Base-by-base conservation (phyloP, 1,140 invertebrate genomes). In the Lepidurus couesii region DNA sequence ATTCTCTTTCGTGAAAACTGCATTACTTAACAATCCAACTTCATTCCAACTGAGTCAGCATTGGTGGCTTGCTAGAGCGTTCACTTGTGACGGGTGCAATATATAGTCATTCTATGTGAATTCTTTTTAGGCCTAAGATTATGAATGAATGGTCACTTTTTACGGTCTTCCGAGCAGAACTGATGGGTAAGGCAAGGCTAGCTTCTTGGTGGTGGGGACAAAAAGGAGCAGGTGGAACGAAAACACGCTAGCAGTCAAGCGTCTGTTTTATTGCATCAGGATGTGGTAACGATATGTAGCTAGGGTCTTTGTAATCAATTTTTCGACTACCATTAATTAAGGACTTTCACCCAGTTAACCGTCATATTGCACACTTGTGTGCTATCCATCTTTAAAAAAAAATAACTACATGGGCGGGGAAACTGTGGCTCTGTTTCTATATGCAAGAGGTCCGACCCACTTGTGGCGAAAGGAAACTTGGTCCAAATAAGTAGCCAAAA, bases 281-380 rank as follows among this genome's bases (percentile, higher is more conserved):
- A 65, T 65, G 53, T 65, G 53, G 53, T 65, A 65, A 34, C 53
- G 53, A 65, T 65, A n/a, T 65, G 53, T 65, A 65, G 53, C 53
- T 9, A 65, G 53, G 53, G 0, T 21, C 53, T 21, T 65, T 21
- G 53, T 7, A 8, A n/a, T 65, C 53, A 65, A 65, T 21, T 65
- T 47, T 65, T 13, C 53, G 53, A 16, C 53, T 65, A 0, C 13
- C 53, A 65, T 65, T 65, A 65, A 65, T 65, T 65, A 21, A 65
- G 53, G 53, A 65, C n/a, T 65, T 65, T 65, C 53, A 13, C 53
- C 21, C 53, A 65, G 53, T 65, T 65, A 65, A 65, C 53, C 21
- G 53, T 65, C 53, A 65, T 65, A 65, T 65, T 65, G 16, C 53
- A 65, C 53, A 65, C 53, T 65, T 65, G 53, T 65, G 53, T 9